phyloP scores from a whole-genome alignment of 2,113 vertebrate genomes.

The Terrapene triunguis region DNA sequence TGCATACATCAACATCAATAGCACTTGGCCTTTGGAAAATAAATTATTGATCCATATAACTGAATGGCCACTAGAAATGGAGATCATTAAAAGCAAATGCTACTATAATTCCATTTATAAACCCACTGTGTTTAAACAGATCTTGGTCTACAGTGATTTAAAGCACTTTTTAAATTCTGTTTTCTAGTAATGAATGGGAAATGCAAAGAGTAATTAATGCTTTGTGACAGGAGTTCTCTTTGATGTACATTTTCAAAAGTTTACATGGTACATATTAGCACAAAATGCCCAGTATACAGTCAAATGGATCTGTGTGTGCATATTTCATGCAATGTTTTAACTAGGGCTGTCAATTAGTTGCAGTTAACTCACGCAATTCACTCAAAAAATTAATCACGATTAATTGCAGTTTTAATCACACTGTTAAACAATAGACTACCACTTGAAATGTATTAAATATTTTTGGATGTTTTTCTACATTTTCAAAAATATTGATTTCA shows the following conservation, averaged over 20 bases:
- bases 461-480: too few relatives aligned
- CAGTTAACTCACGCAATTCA: too few relatives aligned
- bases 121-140: slow-evolving; percentile 64
- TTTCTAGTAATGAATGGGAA: slow-evolving; percentile 67
- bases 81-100: slow-evolving; percentile 45
- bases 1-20: background rate
- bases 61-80: slow-evolving; percentile 18
- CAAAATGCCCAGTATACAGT: slow-evolving; percentile 38
- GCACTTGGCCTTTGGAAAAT: background rate
- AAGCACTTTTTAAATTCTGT: slow-evolving; percentile 28
- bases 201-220: slow-evolving; percentile 66
- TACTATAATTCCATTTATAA: slow-evolving; percentile 60
- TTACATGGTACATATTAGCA: slow-evolving; percentile 49
- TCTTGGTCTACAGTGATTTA: background rate
- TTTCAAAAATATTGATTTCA: too few relatives aligned
- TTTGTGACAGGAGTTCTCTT: slow-evolving; percentile 60
- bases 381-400: too few relatives aligned
- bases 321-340: background rate
- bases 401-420: too few relatives aligned
- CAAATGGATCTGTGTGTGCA: slow-evolving; percentile 4
- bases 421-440: too few relatives aligned
- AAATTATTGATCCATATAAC: slow-evolving; percentile 36
- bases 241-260: slow-evolving; percentile 52
- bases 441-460: too few relatives aligned
- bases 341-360: too few relatives aligned